Base-by-base conservation (phyloP, 1,140 invertebrate genomes). In the Chironomus tepperi region DNA sequence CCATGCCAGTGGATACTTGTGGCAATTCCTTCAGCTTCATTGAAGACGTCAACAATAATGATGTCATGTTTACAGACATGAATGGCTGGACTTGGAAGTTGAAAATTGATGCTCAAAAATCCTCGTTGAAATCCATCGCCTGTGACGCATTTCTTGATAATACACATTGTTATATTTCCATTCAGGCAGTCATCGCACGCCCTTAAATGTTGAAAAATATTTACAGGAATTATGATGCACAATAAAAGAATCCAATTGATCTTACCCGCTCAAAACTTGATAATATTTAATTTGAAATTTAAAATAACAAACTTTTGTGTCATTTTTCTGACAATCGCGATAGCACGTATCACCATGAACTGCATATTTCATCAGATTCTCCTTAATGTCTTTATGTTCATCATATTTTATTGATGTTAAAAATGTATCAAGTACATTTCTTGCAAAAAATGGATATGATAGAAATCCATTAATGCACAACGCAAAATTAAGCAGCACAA, bases 1-100 rank as follows among this genome's bases (percentile, higher is more conserved):
- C 93, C 92, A 78, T 91, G 87, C 91, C 91, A 94, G 81, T 95
- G 93, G 18, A 94, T 83, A 0, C 88, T 85, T 0, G 89, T 80
- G 57, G 87, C 86, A 76, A 90, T 86, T 16, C 89, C 88, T 2
- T 87, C 86, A 18, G 93, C 82, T 70, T 87, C 86, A 79, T 95
- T 95, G 12, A 86, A 85, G 5, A 91, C 86, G 79, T 93, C 90
- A 0, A 94, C 88, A 0, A 94, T 87, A 5, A 94, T 82, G 64
- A 90, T 90, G 79, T 95, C 92, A 79, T 91, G 91, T 80, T 93
- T 86, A 77, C 92, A 94, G 9, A 94, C 92, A 84, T 93, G 88
- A 73, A 95, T 90, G 19, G 86, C 83, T 0, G 93, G 93, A 5
- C 92, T 92, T 8, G 93, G 93, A 21, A 93, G 80, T 79, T 89